Percentiles rank a stretch among this genome's conserved stretches.
These are phyloP conservation scores for Rafetus swinhoei DNA, from an alignment of 2,113 vertebrate genomes.

Conservation along the genomic window DNA sequence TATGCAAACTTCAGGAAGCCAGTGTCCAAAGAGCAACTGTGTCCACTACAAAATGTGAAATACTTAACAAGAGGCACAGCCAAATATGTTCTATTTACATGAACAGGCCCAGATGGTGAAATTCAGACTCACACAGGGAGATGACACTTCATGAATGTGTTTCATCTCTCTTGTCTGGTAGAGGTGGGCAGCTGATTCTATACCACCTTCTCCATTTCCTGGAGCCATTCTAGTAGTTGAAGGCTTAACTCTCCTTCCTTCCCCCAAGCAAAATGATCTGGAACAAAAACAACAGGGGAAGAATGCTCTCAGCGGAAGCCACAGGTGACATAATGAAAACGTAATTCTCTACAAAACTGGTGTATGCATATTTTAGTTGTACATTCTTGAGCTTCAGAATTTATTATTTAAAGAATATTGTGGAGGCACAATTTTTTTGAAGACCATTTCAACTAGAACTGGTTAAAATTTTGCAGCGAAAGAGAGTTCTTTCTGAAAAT, in stretches of 20 bases:
- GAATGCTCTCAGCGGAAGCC: neutral
- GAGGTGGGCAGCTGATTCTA: neutral
- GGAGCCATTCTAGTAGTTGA: neutral
- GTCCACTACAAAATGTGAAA: neutral
- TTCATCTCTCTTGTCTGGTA: neutral
- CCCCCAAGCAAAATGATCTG: neutral
- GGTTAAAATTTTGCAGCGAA: neutral
- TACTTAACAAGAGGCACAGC: neutral
- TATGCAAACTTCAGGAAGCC: neutral
- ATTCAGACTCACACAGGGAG: neutral
- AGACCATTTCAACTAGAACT: neutral
- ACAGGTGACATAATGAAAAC: neutral
- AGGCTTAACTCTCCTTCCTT: neutral
- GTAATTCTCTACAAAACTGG: neutral
- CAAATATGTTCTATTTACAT: neutral
- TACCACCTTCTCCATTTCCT: neutral
- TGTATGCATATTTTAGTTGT: neutral
- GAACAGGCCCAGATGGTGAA: neutral
- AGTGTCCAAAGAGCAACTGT: neutral
- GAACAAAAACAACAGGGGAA: neutral
- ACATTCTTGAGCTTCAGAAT: neutral
- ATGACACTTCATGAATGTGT: neutral
- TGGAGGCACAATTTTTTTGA: neutral
- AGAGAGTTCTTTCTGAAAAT: neutral
- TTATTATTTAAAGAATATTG: neutral